These are phyloP conservation scores for Promerops cafer DNA, from an alignment of 2,113 vertebrate genomes.

Conservation along the genomic window DNA sequence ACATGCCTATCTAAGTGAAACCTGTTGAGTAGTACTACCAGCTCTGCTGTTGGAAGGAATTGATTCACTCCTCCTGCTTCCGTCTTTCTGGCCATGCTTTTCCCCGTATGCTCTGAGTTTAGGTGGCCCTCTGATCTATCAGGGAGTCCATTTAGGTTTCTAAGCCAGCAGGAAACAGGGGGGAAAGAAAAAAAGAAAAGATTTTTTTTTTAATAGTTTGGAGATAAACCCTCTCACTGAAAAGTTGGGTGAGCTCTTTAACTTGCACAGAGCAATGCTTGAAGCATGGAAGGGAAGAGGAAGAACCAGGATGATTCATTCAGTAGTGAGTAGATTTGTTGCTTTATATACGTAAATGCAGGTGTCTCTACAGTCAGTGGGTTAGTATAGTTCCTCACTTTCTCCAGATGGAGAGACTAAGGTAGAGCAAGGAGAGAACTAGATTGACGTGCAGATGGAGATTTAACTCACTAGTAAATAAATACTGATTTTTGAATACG, in stretches of 20 bases:
- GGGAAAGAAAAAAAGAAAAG: not conserved
- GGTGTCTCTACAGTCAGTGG: not conserved
- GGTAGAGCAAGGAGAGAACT: not conserved
- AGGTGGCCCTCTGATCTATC: not conserved
- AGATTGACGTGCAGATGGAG: no score
- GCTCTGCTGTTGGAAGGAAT: not conserved
- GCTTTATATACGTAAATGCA: not conserved
- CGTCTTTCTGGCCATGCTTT: not conserved
- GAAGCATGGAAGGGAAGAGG: not conserved
- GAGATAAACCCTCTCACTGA: not conserved
- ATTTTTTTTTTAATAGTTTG: not conserved
- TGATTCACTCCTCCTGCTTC: not conserved
- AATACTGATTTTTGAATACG: not conserved
- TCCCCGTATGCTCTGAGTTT: not conserved
- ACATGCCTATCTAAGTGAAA: not conserved
- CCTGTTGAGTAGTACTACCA: not conserved
- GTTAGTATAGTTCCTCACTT: not conserved
- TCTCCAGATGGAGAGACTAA: not conserved
- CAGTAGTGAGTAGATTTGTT: not conserved
- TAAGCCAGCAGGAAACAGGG: not conserved
- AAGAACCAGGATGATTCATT: not conserved
- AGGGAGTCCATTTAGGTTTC: not conserved
- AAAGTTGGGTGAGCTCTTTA: not conserved
- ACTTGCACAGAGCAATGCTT: not conserved
- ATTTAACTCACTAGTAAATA: not conserved